phyloP scores from a whole-genome alignment of 2,797 vertebrate species.

The Acrossocheilus wenchowensis region DNA sequence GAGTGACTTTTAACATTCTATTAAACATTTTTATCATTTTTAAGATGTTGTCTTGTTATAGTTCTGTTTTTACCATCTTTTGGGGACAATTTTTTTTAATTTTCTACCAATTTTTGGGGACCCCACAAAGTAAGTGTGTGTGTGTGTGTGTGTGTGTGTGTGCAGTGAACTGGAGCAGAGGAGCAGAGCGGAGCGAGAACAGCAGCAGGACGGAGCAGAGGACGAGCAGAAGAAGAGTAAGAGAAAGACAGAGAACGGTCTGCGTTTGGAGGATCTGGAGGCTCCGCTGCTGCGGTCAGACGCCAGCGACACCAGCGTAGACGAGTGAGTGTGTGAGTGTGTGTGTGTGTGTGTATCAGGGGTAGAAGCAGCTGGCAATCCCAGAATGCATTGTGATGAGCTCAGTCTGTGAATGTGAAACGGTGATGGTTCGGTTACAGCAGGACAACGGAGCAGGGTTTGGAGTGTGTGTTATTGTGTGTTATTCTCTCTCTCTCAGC shows the following conservation, averaged over 20 bases:
- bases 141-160: no score
- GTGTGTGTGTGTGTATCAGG: not conserved
- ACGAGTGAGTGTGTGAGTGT: constrained; percentile 68
- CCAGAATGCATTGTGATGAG: no score
- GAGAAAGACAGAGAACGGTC: constrained; percentile 60
- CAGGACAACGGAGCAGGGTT: constrained; percentile 23
- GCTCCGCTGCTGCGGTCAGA: constrained; percentile 53
- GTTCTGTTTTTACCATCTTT: no score
- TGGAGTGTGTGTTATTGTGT: not conserved
- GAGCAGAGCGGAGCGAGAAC: constrained; percentile 56
- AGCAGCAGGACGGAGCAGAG: constrained; percentile 53
- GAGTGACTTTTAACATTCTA: no score
- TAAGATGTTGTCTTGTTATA: no score
- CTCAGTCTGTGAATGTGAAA: no score
- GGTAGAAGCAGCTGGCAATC: no score
- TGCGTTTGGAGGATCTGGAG: constrained; percentile 80
- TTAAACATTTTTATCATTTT: no score
- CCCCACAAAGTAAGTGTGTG: not conserved
- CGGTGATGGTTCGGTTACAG: no score
- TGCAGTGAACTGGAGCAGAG: constrained; percentile 40
- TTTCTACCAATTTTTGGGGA: not conserved
- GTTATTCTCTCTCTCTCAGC: constrained; percentile 18
- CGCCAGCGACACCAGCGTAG: constrained; percentile 70
- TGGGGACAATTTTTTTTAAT: no score
- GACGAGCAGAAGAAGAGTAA: constrained; percentile 51